Conservation (phyloP, 2,113 vertebrate species). For the Mirza zaza region DNA sequence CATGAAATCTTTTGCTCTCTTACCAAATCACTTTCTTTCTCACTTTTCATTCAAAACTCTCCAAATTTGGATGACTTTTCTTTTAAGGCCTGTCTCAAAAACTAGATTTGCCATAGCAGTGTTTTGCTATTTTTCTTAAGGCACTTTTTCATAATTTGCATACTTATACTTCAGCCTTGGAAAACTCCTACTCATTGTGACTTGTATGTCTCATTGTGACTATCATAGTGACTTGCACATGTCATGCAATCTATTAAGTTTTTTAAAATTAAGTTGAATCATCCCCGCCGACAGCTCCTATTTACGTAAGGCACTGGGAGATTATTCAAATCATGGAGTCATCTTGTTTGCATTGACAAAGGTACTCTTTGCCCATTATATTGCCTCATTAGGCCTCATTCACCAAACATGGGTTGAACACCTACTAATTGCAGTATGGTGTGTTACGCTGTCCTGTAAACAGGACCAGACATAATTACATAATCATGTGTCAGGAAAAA, state of each 20-base stretch:
- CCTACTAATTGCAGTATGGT: constrained; percentile 75
- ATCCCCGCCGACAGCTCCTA: background rate
- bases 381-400: constrained; percentile 76
- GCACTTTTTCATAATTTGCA: background rate
- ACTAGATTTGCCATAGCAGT: background rate
- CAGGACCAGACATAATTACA: constrained; percentile 71
- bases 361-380: constrained; percentile 61
- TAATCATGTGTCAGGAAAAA: constrained; percentile 71
- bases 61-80: background rate
- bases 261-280: constrained; percentile 57
- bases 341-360: constrained; percentile 66
- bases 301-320: constrained; percentile 55
- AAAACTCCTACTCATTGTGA: background rate
- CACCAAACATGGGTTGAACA: constrained; percentile 75
- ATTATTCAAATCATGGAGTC: constrained; percentile 72
- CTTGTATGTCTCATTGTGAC: background rate
- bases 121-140: background rate
- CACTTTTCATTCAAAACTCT: background rate
- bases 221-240: background rate
- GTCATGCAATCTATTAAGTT: constrained; percentile 11
- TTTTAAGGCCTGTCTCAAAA: background rate
- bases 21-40: background rate
- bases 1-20: background rate
- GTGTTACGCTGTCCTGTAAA: constrained; percentile 69
- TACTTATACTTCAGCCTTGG: background rate